Evolutionary conservation across 1,140 invertebrate species (phyloP).

Genomic region (Mya arenaria): DNA sequence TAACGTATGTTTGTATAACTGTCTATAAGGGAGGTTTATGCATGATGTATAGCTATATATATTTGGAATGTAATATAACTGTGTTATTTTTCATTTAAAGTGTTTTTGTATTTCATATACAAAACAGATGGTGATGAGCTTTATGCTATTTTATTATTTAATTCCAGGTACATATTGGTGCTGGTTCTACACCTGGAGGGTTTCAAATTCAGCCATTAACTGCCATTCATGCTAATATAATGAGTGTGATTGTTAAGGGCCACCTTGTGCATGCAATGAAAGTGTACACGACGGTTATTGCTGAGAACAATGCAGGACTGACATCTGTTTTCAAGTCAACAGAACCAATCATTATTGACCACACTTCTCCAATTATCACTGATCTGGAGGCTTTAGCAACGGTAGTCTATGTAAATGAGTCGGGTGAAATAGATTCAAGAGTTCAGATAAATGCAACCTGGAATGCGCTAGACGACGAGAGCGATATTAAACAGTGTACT

Average conservation of each 20-base stretch:
- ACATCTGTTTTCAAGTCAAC: conserved; percentile 34
- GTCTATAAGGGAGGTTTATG: not conserved
- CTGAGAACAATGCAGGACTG: conserved; percentile 52
- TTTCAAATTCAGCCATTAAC: conserved; percentile 43
- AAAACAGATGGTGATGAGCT: conserved; percentile 6
- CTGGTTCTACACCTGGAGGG: conserved; percentile 52
- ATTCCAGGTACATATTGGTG: conserved; percentile 18
- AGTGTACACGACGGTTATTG: conserved; percentile 38
- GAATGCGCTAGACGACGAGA: conserved; percentile 46
- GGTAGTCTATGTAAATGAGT: too few species aligned
- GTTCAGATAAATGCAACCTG: too few species aligned
- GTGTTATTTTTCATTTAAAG: not conserved
- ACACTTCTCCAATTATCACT: conserved; percentile 42
- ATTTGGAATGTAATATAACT: not conserved
- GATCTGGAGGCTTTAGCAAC: too few species aligned
- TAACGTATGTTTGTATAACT: not conserved
- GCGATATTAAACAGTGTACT: conserved; percentile 34
- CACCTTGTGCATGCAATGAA: conserved; percentile 28
- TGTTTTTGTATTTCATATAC: conserved; percentile 1
- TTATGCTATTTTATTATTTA: not conserved
- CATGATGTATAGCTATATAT: not conserved
- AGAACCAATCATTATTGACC: conserved; percentile 42
- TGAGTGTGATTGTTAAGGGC: conserved; percentile 14
- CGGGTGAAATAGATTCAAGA: not conserved
- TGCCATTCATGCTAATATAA: not conserved